Conservation (phyloP, 2,888 invertebrate genomes). For the Eledone cirrhosa region DNA sequence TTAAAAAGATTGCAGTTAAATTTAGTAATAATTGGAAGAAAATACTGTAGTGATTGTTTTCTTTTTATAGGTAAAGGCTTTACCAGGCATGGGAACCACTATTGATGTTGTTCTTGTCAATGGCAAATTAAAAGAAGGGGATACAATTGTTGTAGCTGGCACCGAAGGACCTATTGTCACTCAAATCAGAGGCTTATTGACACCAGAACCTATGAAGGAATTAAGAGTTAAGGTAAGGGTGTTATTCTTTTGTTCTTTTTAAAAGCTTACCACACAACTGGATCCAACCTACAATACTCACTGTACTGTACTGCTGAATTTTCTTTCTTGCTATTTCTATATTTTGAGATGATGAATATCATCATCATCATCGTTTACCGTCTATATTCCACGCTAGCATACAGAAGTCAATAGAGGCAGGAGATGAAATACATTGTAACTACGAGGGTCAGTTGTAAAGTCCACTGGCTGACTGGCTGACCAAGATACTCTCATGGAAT, state of each 20-base stretch:
- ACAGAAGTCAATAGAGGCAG: too few relatives aligned
- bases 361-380: too few relatives aligned
- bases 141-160: slow-evolving; percentile 93
- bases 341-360: too few relatives aligned
- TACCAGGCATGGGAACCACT: slow-evolving; percentile 91
- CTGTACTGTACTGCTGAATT: too few relatives aligned
- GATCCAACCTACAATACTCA: too few relatives aligned
- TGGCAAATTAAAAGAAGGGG: slow-evolving; percentile 90
- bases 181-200: slow-evolving; percentile 92
- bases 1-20: too few relatives aligned
- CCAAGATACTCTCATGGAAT: too few relatives aligned
- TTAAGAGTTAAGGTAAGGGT: slow-evolving; percentile 82
- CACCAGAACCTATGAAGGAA: slow-evolving; percentile 98
- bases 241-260: background rate
- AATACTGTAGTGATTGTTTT: background rate
- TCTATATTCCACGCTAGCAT: too few relatives aligned
- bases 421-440: too few relatives aligned
- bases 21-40: background rate
- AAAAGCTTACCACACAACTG: background rate
- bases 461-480: too few relatives aligned
- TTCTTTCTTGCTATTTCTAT: too few relatives aligned
- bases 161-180: slow-evolving; percentile 98
- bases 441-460: too few relatives aligned
- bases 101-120: slow-evolving; percentile 99
- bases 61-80: slow-evolving; percentile 81